These are phyloP conservation scores for Hestina assimilis DNA, from an alignment of 1,140 invertebrate genomes.

Conservation along the genomic window DNA sequence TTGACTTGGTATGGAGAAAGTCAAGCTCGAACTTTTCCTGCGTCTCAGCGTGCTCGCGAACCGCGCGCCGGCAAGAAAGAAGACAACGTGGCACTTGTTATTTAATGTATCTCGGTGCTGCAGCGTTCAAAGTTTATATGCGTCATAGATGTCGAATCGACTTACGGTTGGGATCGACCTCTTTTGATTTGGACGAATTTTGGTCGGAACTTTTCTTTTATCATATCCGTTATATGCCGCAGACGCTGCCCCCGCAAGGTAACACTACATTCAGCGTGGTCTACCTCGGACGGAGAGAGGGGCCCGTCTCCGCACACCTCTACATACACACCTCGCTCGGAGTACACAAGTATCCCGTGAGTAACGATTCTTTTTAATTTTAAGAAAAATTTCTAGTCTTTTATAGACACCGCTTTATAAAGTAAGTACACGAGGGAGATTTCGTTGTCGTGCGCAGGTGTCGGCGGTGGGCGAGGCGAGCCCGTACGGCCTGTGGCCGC, in stretches of 20 bases:
- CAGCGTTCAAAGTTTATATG: too few species aligned
- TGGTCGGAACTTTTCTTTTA: too few species aligned
- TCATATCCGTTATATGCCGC: slow-evolving; percentile 19
- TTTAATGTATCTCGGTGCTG: background rate
- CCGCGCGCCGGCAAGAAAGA: background rate
- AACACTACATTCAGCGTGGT: slow-evolving; percentile 98
- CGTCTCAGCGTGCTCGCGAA: slow-evolving; percentile 32
- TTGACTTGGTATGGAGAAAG: slow-evolving; percentile 40
- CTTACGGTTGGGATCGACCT: too few species aligned
- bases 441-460: slow-evolving; percentile 35
- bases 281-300: slow-evolving; percentile 94
- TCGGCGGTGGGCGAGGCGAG: slow-evolving; percentile 84
- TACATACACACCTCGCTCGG: slow-evolving; percentile 96
- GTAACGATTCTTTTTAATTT: slow-evolving; percentile 3
- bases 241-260: slow-evolving; percentile 88
- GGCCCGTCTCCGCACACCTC: slow-evolving; percentile 91
- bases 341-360: slow-evolving; percentile 66
- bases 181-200: too few species aligned
- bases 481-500: slow-evolving; percentile 92
- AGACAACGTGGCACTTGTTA: background rate
- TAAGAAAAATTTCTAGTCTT: background rate
- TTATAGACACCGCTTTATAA: too few species aligned
- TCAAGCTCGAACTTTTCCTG: slow-evolving; percentile 60
- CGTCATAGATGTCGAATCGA: too few species aligned
- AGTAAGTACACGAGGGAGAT: too few species aligned